Base-by-base conservation (phyloP, 2,797 vertebrate species). In the Notolabrus celidotus region DNA sequence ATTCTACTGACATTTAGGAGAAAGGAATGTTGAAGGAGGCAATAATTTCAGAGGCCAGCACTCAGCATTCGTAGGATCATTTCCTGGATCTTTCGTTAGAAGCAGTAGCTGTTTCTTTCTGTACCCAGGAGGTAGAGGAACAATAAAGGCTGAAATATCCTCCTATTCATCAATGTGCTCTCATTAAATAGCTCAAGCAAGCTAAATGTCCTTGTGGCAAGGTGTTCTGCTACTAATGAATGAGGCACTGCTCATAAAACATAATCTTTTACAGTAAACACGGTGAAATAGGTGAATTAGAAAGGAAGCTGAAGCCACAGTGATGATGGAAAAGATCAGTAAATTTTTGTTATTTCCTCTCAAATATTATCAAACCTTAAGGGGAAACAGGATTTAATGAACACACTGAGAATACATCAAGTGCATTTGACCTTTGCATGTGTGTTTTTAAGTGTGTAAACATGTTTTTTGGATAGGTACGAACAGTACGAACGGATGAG, bases 401-500 rank as follows among this genome's bases (percentile, higher is more conserved):
- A 31, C 19, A 15, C 4, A 34, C 36, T 2, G 22, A 7, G 6
- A 10, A 33, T 22, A 20, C 46, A 8, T n/a, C 27, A 9, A 72
- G 15, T 10, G 43, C 41, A 22, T 34, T 0, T 53, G 59, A 66
- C 53, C 41, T 47, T 39, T 39, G 14, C 43, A 22, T 20, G n/a
- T 59, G 12, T 60, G 8, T 53, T 3, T 66, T 34, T 55, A 4
- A 52, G 29, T 27, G 41, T 71, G 55, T 62, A 3, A 43, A 7
- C 10, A 10, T 75, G 31, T 70, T 68, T 70, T 29, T 70, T 59
- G 72, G 46, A 68, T 87, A 98, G 97, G 96, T 98, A 14, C 95
- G 97, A 58, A 94, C 95, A 0, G 86, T 95, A 65, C 93, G 94
- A 67, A 95, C 96, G 0, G 97, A 99, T 0, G 97, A 99, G 86